phyloP scores from a whole-genome alignment of 2,113 vertebrate species.

The Columba livia region DNA sequence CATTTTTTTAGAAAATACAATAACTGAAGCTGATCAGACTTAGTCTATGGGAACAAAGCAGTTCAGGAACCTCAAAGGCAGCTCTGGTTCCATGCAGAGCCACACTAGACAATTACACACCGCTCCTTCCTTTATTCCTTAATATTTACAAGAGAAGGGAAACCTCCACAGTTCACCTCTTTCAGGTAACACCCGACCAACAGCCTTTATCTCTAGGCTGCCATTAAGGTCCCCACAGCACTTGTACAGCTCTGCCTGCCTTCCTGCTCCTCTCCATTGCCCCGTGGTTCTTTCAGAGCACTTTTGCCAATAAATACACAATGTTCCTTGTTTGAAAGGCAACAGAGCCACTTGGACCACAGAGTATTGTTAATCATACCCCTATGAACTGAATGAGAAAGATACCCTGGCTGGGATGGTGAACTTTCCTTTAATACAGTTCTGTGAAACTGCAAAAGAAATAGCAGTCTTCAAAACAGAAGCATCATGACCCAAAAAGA shows the following conservation, averaged over 20 bases:
- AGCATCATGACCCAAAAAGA: not conserved
- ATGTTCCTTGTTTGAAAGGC: not conserved
- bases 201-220: not conserved
- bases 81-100: not conserved
- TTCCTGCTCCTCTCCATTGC: not conserved
- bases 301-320: not conserved
- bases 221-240: not conserved
- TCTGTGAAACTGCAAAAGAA: not conserved
- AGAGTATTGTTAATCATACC: not conserved
- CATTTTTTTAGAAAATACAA: not conserved
- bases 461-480: not conserved
- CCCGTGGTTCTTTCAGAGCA: not conserved
- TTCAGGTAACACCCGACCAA: not conserved
- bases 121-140: not conserved
- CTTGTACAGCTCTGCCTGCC: not conserved
- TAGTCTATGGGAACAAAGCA: not conserved
- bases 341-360: not conserved
- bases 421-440: not conserved
- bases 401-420: not conserved
- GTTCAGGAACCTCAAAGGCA: not conserved
- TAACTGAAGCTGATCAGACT: not conserved
- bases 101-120: not conserved
- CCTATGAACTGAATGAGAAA: not conserved
- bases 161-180: not conserved
- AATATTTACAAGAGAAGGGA: not conserved